Evolutionary conservation across 2,888 invertebrate species (phyloP).

Genomic region (Caradrina kadenii): DNA sequence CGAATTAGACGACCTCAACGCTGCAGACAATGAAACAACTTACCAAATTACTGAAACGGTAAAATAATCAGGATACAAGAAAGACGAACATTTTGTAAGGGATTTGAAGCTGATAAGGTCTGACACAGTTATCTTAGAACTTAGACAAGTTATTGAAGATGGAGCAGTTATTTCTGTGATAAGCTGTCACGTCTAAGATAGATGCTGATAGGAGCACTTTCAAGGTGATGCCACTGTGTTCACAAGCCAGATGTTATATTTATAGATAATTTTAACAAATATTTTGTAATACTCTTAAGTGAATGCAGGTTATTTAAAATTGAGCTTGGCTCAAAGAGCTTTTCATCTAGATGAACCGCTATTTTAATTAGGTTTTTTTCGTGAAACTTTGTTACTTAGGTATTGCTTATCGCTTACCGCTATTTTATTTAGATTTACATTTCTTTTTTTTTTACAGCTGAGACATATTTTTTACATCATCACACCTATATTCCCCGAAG

Average conservation of each 20-base stretch:
- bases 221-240: conserved; percentile 65
- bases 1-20: conserved; percentile 24
- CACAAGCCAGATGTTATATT: conserved; percentile 38
- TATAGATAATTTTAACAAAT: conserved; percentile 29
- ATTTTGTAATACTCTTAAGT: conserved; percentile 14
- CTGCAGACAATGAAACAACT: not conserved
- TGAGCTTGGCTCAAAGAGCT: not conserved
- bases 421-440: too few species aligned
- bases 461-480: too few species aligned
- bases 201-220: conserved; percentile 63
- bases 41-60: not conserved
- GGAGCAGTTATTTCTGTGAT: conserved; percentile 70
- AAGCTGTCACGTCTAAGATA: conserved; percentile 72
- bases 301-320: not conserved
- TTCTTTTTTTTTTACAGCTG: too few species aligned
- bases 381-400: too few species aligned
- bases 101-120: conserved; percentile 55
- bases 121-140: conserved; percentile 60
- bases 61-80: conserved; percentile 26
- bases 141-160: conserved; percentile 53
- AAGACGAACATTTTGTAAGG: conserved; percentile 43
- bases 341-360: not conserved
- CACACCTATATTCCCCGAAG: too few species aligned
- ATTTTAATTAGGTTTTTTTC: too few species aligned
- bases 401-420: too few species aligned